Percentiles rank a stretch among this genome's conserved stretches.
These are phyloP conservation scores for Spondyliosoma cantharus DNA, from an alignment of 2,797 vertebrate species.

Conservation along the genomic window DNA sequence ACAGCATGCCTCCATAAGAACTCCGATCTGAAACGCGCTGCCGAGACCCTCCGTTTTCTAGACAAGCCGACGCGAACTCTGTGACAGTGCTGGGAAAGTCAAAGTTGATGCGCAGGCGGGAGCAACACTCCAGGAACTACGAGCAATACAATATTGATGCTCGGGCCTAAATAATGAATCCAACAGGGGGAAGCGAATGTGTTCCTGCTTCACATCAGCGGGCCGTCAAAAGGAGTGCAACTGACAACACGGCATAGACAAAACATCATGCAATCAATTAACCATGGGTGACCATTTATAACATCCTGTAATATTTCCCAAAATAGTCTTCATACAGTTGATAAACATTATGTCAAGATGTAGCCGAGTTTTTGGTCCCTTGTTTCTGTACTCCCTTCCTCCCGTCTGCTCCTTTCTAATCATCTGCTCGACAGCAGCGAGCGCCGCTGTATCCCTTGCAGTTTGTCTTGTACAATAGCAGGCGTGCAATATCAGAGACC, in stretches of 20 bases:
- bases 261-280: slow-evolving; percentile 38
- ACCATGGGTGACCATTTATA: slow-evolving; percentile 24
- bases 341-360: slow-evolving; percentile 36
- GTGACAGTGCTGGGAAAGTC: slow-evolving; percentile 51
- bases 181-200: slow-evolving; percentile 47
- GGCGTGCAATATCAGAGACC: slow-evolving; percentile 53
- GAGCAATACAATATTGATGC: slow-evolving; percentile 66
- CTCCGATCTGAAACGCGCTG: slow-evolving; percentile 10
- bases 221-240: slow-evolving; percentile 3
- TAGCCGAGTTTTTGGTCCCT: slow-evolving; percentile 20
- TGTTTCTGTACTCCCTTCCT: slow-evolving; percentile 36
- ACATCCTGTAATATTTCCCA: not conserved
- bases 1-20: slow-evolving; percentile 9
- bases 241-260: slow-evolving; percentile 11
- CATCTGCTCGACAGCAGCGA: slow-evolving; percentile 46
- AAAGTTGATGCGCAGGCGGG: slow-evolving; percentile 47
- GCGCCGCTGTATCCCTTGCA: slow-evolving; percentile 31
- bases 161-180: slow-evolving; percentile 69
- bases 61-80: slow-evolving; percentile 22
- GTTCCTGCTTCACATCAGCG: slow-evolving; percentile 27
- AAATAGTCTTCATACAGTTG: slow-evolving; percentile 17
- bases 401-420: slow-evolving; percentile 48
- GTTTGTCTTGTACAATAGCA: slow-evolving; percentile 55
- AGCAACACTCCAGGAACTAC: slow-evolving; percentile 52
- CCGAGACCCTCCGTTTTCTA: slow-evolving; percentile 8